Evolutionary conservation across 2,888 invertebrate species (phyloP).

Genomic region (Orthonevra nobilis): DNA sequence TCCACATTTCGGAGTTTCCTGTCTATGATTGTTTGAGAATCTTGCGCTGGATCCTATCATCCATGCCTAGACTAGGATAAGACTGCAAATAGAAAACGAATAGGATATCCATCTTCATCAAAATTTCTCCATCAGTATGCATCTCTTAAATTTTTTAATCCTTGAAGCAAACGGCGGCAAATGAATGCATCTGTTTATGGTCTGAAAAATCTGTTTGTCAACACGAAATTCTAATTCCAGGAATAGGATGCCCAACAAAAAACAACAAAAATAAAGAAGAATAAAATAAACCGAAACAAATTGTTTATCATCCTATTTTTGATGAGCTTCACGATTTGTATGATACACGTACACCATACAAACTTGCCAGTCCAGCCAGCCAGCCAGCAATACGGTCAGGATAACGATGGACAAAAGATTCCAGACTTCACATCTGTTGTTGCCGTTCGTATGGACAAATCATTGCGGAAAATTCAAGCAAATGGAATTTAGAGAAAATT

Average conservation of each 20-base stretch:
- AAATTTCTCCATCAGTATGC: not conserved
- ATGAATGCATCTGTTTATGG: slow-evolving; percentile 18
- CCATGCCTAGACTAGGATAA: too few relatives aligned
- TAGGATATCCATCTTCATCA: too few relatives aligned
- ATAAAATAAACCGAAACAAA: slow-evolving; percentile 28
- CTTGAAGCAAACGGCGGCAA: not conserved
- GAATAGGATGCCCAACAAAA: not conserved
- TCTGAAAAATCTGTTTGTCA: slow-evolving; percentile 5
- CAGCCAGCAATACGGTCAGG: too few relatives aligned
- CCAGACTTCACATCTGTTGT: slow-evolving; percentile 2
- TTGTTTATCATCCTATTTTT: slow-evolving; percentile 38
- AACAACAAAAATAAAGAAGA: not conserved
- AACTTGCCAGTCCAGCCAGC: too few relatives aligned
- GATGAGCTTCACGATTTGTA: slow-evolving; percentile 39
- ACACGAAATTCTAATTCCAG: not conserved
- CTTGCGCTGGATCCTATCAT: too few relatives aligned
- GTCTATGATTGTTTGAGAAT: too few relatives aligned
- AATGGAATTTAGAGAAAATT: slow-evolving; percentile 14
- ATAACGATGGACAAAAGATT: too few relatives aligned
- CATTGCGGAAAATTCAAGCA: slow-evolving; percentile 4
- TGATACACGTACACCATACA: slow-evolving; percentile 17
- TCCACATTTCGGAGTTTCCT: too few relatives aligned
- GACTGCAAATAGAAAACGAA: too few relatives aligned
- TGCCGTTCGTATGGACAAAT: not conserved
- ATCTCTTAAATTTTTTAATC: not conserved